Percentiles rank a stretch among this genome's conserved stretches.
phyloP scores from a whole-genome alignment of 2,113 vertebrate species.

The Bos javanicus region DNA sequence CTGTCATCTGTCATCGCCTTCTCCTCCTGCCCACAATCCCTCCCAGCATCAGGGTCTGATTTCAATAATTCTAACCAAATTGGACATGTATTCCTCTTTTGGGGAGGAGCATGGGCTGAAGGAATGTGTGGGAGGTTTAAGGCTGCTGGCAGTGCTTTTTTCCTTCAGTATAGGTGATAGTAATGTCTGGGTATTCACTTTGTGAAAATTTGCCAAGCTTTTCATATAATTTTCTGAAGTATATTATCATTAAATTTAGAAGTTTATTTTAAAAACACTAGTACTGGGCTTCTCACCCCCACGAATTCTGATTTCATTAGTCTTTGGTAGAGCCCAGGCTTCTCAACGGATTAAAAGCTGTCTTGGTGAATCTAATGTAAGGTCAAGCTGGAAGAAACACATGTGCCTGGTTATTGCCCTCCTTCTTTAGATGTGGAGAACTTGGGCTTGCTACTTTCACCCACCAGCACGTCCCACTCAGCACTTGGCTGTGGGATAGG shows the following conservation, averaged over 20 bases:
- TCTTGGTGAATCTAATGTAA: neutral
- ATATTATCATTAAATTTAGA: neutral
- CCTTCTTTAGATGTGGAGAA: neutral
- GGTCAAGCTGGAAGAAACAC: neutral
- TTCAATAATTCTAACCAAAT: neutral
- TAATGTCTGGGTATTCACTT: neutral
- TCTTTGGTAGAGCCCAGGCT: neutral
- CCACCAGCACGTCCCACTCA: neutral
- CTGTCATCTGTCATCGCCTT: neutral
- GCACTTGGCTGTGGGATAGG: neutral
- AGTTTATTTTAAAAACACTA: neutral
- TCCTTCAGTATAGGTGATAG: neutral
- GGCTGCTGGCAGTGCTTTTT: neutral
- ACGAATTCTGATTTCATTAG: neutral
- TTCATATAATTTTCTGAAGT: neutral
- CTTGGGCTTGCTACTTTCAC: neutral
- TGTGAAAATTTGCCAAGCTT: neutral
- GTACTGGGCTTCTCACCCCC: neutral
- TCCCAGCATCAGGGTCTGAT: neutral
- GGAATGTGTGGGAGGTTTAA: rapidly evolving
- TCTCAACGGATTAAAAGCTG: neutral
- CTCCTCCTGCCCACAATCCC: neutral
- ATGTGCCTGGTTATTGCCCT: neutral
- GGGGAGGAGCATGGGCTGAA: neutral
- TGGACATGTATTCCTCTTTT: neutral